Conservation (phyloP, 2,797 vertebrate genomes). For the Chelonia mydas region DNA sequence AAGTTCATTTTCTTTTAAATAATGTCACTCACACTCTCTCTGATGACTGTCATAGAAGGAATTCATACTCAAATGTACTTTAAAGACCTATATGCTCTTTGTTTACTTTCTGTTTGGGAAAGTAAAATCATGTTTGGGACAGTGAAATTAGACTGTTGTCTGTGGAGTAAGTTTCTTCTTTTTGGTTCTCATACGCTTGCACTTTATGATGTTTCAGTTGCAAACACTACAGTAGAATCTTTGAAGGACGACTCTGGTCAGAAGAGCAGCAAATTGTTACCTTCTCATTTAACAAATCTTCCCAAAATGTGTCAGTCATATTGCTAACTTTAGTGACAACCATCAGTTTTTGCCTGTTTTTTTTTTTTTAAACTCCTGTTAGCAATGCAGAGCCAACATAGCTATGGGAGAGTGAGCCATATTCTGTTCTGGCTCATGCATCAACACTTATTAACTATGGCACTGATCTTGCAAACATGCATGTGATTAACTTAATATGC, state of each 20-base stretch:
- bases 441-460: neutral
- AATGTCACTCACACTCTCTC: neutral
- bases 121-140: neutral
- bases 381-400: neutral
- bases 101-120: slow-evolving; percentile 8
- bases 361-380: neutral
- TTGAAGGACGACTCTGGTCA: neutral
- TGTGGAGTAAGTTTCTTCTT: neutral
- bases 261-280: neutral
- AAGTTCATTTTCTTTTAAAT: neutral
- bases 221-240: neutral
- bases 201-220: neutral
- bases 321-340: neutral
- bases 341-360: neutral
- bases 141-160: neutral
- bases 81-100: neutral
- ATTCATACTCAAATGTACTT: neutral
- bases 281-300: neutral
- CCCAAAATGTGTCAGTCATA: neutral
- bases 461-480: neutral
- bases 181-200: neutral
- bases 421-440: neutral
- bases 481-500: neutral
- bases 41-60: neutral
- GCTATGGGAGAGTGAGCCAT: neutral